Conservation (phyloP, 2,797 vertebrate species). For the Coreius guichenoti region DNA sequence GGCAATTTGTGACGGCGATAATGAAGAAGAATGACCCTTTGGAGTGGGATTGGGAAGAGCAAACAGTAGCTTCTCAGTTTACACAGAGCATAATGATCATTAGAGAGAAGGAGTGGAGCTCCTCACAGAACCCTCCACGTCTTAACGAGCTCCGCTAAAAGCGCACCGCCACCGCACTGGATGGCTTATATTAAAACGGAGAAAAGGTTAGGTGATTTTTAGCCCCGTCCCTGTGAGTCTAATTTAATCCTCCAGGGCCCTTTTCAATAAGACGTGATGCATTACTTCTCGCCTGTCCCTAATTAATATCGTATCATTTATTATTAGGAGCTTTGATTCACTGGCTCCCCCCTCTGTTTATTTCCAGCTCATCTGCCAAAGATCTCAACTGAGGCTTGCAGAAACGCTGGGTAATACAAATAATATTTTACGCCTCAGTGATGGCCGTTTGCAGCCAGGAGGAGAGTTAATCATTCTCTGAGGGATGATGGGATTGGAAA, state of each 20-base stretch:
- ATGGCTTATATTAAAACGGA: slow-evolving; percentile 50
- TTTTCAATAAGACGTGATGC: slow-evolving; percentile 41
- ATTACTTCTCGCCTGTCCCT: slow-evolving; percentile 36
- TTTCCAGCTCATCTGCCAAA: slow-evolving; percentile 42
- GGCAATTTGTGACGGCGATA: slow-evolving; percentile 54
- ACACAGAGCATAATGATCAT: slow-evolving; percentile 60
- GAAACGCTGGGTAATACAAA: slow-evolving; percentile 43
- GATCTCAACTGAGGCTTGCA: slow-evolving; percentile 31
- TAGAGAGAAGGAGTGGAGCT: slow-evolving; percentile 49
- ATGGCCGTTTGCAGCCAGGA: slow-evolving; percentile 52
- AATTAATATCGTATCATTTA: slow-evolving; percentile 57
- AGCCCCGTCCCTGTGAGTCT: slow-evolving; percentile 27
- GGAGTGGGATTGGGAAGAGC: slow-evolving; percentile 47
- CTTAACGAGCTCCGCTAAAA: slow-evolving; percentile 20
- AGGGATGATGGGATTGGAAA: slow-evolving; percentile 72
- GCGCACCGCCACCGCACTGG: neutral
- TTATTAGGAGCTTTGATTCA: slow-evolving; percentile 49
- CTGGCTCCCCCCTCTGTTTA: slow-evolving; percentile 41
- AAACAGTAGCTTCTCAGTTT: slow-evolving; percentile 63
- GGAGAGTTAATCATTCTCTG: slow-evolving; percentile 69
- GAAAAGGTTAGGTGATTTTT: slow-evolving; percentile 50
- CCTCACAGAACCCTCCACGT: slow-evolving; percentile 25
- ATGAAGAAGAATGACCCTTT: slow-evolving; percentile 63
- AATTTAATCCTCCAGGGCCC: slow-evolving; percentile 48
- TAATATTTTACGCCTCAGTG: slow-evolving; percentile 63